Base-by-base conservation (phyloP, 92 coral and sea anemone genomes). In the Paragorgia papillata region DNA sequence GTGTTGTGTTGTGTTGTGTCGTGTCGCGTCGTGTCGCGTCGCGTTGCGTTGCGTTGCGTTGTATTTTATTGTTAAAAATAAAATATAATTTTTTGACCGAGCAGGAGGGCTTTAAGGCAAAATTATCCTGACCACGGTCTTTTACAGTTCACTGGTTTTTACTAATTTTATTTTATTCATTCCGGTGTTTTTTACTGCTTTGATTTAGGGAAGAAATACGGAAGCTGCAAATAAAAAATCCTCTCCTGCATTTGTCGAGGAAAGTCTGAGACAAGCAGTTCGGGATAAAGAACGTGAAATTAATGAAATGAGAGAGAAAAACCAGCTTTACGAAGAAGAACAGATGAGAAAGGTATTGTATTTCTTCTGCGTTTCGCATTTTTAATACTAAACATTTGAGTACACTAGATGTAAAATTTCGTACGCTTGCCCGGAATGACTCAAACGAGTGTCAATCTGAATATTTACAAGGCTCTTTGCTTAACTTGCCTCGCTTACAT, bases 201-300 rank as follows among this genome's bases (percentile, higher is more conserved):
- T n/a, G n/a, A n/a, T 46, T 46, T 15, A 70, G 77, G 77, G 77
- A 24, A 50, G 62, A 70, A 70, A 24, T 48, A 17, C 5, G 20
- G 56, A n/a, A 9, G 48, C 7, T 35, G 49, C 28, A 50, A 1
- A 14, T 20, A n/a, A 5, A 3, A 35, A 35, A 14, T 17, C 48
- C 22, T 15, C 77, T 17, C 39, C 62, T 13, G 37, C 44, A 25
- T 70, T 70, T 50, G 44, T 31, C 29, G 77, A 70, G 17, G 77
- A 70, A 70, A 70, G 51, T 29, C 7, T 70, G 44, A 55, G 62
- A 3, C 50, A 70, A 53, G 29, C 6, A 2, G 26, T 70, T n/a
- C 41, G 51, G 19, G 77, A 49, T 6, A 70, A 70, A 33, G 44
- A 70, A 30, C 77, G 13, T 10, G 77, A 70, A 44, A 19, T 70